Percentiles rank a stretch among this genome's conserved stretches.
Evolutionary conservation across 2,888 invertebrate genomes (phyloP).

Genomic region (Xestia ashworthii): DNA sequence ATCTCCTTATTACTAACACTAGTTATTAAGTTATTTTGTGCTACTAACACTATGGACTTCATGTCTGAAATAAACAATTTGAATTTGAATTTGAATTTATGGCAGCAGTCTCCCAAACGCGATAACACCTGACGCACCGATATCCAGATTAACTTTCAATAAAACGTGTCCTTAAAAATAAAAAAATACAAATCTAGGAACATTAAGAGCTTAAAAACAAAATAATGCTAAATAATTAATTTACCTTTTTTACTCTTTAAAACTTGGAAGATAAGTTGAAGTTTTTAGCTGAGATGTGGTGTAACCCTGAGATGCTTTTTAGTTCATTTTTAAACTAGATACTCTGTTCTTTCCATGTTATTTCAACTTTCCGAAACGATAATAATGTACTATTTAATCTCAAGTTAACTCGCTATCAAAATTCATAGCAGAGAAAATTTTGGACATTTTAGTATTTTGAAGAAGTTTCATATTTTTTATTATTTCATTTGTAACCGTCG

Average conservation of each 20-base stretch:
- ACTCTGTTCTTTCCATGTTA: background rate
- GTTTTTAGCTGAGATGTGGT: conserved; percentile 8
- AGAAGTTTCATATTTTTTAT: background rate
- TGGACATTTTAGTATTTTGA: background rate
- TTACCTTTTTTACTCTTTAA: conserved; percentile 52
- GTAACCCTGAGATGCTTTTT: background rate
- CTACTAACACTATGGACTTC: too few species aligned
- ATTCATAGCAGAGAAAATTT: background rate
- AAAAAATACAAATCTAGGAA: conserved; percentile 88
- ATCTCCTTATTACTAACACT: too few species aligned
- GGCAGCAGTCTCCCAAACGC: conserved; percentile 44
- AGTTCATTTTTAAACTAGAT: background rate
- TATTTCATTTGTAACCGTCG: background rate
- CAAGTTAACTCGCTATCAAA: background rate
- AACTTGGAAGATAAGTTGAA: conserved; percentile 72
- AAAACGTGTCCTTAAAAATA: conserved; percentile 69
- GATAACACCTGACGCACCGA: conserved; percentile 58
- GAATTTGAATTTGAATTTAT: too few species aligned
- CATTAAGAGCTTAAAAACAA: conserved; percentile 87
- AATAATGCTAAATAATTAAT: conserved; percentile 86
- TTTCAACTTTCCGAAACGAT: background rate
- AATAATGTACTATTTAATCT: background rate
- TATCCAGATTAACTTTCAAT: conserved; percentile 50
- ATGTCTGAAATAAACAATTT: too few species aligned
- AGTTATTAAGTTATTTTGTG: too few species aligned